Base-by-base conservation (phyloP, 2,113 vertebrate genomes). In the Myodes glareolus region DNA sequence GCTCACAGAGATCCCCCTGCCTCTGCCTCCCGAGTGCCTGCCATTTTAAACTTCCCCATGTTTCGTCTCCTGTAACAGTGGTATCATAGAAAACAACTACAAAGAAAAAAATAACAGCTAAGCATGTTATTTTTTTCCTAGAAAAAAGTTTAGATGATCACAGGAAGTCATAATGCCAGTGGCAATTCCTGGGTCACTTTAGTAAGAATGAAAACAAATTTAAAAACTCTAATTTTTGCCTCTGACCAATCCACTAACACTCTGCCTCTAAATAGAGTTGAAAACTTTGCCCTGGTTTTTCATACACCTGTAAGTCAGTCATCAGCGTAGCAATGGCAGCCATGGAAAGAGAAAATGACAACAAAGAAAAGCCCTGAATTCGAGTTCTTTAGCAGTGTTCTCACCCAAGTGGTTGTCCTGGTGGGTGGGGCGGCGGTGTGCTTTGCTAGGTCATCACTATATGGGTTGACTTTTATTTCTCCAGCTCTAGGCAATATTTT, bases 201-300 rank as follows among this genome's bases (percentile, higher is more conserved):
- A 93, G 16, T 84, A 89, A 94, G 25, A 96, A 87, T 82, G 87
- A 96, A 96, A 95, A 75, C 61, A 96, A 95, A 94, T 36, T 86
- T 92, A 95, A 91, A 33, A 19, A 14, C 27, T 94, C 73, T 94
- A 80, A 75, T 90, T 82, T 21, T 95, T 93, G 78, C 93, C n/a
- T 93, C 36, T 90, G 58, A 93, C 90, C 90, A 95, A 67, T 94
- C 89, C 92, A 29, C 3, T 70, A 73, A 78, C 36, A 88, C 2
- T 88, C 72, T 72, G 61, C 67, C 80, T 78, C 85, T 85, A 92
- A 91, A 93, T 90, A 68, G 75, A 80, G 87, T 80, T 88, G 94
- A 84, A 92, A 91, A 52, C 73, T 91, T 95, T 78, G 61, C 27
- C 27, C 47, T 97, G 42, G 72, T 80, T 84, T 95, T 94, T 90